Evolutionary conservation across 2,888 invertebrate genomes (phyloP).

Genomic region (Chydorus sphaericus): DNA sequence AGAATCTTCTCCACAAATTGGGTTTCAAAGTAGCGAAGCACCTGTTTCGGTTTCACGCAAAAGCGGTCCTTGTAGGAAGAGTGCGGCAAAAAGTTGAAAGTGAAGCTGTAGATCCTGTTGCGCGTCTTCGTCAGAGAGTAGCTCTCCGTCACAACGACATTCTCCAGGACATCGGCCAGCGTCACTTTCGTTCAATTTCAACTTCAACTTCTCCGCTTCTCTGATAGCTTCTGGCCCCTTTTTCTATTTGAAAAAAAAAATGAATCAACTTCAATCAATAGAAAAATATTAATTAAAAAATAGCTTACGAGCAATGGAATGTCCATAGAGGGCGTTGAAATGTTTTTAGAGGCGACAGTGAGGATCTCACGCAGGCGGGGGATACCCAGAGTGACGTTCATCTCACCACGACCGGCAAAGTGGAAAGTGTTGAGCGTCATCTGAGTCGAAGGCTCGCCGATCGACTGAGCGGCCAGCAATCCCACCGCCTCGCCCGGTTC

Average conservation of each 20-base stretch:
- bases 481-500: constrained; percentile 94
- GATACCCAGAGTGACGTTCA: constrained; percentile 99
- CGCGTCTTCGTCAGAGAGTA: constrained; percentile 30
- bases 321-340: constrained; percentile 93
- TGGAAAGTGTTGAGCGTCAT: constrained; percentile 99
- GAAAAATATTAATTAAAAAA: background rate
- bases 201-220: constrained; percentile 50
- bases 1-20: constrained; percentile 47
- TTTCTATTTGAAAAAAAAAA: constrained; percentile 14
- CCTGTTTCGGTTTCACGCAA: constrained; percentile 48
- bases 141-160: constrained; percentile 44
- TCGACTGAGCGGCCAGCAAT: constrained; percentile 87
- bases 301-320: constrained; percentile 55
- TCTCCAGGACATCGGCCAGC: constrained; percentile 61
- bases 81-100: constrained; percentile 56
- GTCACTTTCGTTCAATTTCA: constrained; percentile 61
- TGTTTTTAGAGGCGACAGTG: constrained; percentile 84
- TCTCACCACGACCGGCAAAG: constrained; percentile 98
- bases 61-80: constrained; percentile 57
- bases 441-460: constrained; percentile 98
- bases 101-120: constrained; percentile 39
- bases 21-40: constrained; percentile 58
- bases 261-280: background rate
- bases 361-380: constrained; percentile 91
- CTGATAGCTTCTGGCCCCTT: constrained; percentile 37